Evolutionary conservation across 2,888 invertebrate genomes (phyloP), one percentile per base, ranked within the genome.

Genomic region (Acleris emargana): DNA sequence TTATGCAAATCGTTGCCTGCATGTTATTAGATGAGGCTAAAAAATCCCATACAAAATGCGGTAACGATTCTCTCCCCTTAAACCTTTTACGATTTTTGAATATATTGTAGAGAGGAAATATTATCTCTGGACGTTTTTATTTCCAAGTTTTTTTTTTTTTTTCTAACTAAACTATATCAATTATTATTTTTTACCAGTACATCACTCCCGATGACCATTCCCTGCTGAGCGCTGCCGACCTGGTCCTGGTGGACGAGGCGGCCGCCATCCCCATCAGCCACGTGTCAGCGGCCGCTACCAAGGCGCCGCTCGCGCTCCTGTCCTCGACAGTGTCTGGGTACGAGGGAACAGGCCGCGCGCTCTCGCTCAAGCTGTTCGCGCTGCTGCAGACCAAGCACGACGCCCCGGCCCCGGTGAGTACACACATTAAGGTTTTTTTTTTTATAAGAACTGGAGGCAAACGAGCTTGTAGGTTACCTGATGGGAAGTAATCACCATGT

Each of bases 271-370:
- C 99, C 0, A 91, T 99, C 66, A 97, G 97, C 0, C 95, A 97
- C 75, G 99, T 99, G 0, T 97, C 97, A 72, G 95, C 96, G 53
- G 95, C 96, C 2, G 96, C 99, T 85, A 93, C 97, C 64, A 97
- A 97, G 0, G 98, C 99, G 0, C 99, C 99, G 77, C 93, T 99
- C 43, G 97, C 98, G 13, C 97, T 99, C 81, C 94, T 99, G 81
- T 96, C 99, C 0, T 99, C 99, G 0, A 99, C 99, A 0, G 97
- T 99, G 50, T 97, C 99, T 78, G 99, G 99, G 0, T 99, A 99
- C 83, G 99, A 99, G 91, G 99, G 99, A 61, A 99, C 99, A 0
- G 99, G 99, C 0, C 93, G 99, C 11, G 99, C 99, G 0, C 92
- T 99, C 22, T 98, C 99, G 0, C 90, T 99, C 62, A 99, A 99